Evolutionary conservation across 2,113 vertebrate species (phyloP), one percentile per base, ranked within the genome.

Genomic region (Mus pahari): DNA sequence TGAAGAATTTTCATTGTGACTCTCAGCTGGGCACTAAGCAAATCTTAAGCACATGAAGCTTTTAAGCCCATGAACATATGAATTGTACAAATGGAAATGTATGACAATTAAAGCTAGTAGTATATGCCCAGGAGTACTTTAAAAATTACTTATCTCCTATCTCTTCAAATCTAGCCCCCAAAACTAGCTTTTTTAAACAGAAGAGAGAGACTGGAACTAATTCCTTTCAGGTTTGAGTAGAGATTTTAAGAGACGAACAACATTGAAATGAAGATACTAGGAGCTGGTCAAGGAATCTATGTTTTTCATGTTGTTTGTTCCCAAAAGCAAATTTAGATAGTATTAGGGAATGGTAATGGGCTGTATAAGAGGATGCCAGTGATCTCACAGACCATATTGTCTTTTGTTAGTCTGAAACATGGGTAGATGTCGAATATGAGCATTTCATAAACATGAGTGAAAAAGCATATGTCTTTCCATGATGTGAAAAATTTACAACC

Each of bases 211-310:
- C 3, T 58, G 28, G 53, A 92, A 53, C 7, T n/a, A 33, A 83
- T 12, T 26, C 48, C 19, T 7, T 90, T 31, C 5, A 36, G n/a
- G 28, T 11, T 55, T 19, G 33, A 62, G 48, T 9, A 60, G 55
- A 60, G 36, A 16, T 82, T 16, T 64, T 88, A 7, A 7, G 45
- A 62, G 31, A 68, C 39, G 71, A 55, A 8, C 16, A 24, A 14
- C 26, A 62, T 39, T 64, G 73, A 74, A 75, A 28, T 58, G 26
- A 7, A 36, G 55, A 48, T 82, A 6, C 6, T 39, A 86, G 86
- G 66, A 74, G 45, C 36, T 50, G 77, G 42, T 94, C 12, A 70
- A 74, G 42, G 82, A 86, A 88, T 74, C 84, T 90, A 84, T 93
- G 7, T 64, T 45, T 73, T 8, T 75, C 39, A 14, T 11, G 81